Base-by-base conservation (phyloP, 1,140 invertebrate species). In the Drosophila teissieri region DNA sequence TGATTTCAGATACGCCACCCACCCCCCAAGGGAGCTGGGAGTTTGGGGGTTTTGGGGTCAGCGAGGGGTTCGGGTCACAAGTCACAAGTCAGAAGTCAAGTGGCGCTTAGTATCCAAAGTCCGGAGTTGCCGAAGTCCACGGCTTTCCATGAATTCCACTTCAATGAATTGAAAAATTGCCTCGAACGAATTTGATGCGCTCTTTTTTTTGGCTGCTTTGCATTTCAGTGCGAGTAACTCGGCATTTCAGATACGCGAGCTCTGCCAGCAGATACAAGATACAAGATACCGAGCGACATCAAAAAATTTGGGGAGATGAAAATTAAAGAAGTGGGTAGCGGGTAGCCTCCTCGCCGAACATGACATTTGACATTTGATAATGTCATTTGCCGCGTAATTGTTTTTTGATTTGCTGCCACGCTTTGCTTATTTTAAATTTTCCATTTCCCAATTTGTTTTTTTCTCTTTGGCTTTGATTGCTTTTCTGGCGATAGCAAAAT, bases 81-180 rank as follows among this genome's bases (percentile, higher is more conserved):
- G 84, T 88, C 83, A 88, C 1, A 19, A 19, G 27, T 17, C 65
- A 61, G 52, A 88, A 88, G 84, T 88, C 83, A 88, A 88, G 83
- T 88, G 83, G 74, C 78, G 82, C 82, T 86, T 88, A 86, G 74
- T 70, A 69, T 51, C 55, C 56, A 44, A 39, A 51, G 48, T 40
- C 57, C 56, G 44, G 58, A 64, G 63, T 53, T 31, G 36, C 48
- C 37, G n/a, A n/a, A 36, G 24, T 48, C 54, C 39, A 64, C 49
- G 67, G 67, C 86, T 89, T 80, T 68, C 70, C 80, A 89, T 80
- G 84, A 88, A 89, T 88, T 88, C 84, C 84, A 88, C 84, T 88
- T 88, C 84, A 88, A 88, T 88, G 84, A 88, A 88, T 88, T 88
- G 84, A 88, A 89, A 88, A 88, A 89, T 88, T 88, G 84, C 84